Percentiles rank a stretch among this genome's conserved stretches.
Conservation (phyloP, 2,888 invertebrate genomes). For the Acronicta alni region DNA sequence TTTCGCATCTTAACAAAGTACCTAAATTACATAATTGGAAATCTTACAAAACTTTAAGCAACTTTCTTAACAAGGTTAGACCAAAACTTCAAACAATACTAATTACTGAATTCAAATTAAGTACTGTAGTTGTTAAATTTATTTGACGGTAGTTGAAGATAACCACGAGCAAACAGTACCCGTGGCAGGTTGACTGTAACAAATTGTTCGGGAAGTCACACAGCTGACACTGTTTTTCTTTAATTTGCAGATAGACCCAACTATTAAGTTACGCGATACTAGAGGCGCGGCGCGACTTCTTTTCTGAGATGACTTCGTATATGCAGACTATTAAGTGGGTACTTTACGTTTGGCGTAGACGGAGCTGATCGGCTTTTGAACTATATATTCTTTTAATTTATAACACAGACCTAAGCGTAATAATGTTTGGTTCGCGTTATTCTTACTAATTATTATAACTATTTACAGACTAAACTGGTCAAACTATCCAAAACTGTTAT, state of each 20-base stretch:
- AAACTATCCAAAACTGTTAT: too few relatives aligned
- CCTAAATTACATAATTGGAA: too few relatives aligned
- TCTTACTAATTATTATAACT: too few relatives aligned
- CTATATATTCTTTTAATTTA: too few relatives aligned
- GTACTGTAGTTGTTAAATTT: slow-evolving; percentile 23
- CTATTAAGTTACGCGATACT: slow-evolving; percentile 21
- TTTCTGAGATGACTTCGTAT: background rate
- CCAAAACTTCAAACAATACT: background rate
- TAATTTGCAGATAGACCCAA: slow-evolving; percentile 25
- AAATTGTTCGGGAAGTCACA: slow-evolving; percentile 33
- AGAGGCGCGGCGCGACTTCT: background rate
- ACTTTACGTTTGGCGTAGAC: too few relatives aligned
- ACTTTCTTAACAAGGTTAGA: background rate
- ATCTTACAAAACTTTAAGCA: background rate
- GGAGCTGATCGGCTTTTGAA: too few relatives aligned
- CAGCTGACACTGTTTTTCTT: slow-evolving; percentile 44
- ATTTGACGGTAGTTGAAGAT: slow-evolving; percentile 28
- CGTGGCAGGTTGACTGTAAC: slow-evolving; percentile 36
- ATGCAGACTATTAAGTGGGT: background rate
- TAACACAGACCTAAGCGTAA: too few relatives aligned
- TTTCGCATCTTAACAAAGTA: too few relatives aligned
- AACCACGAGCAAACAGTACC: slow-evolving; percentile 41
- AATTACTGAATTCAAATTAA: slow-evolving; percentile 30
- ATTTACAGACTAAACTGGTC: too few relatives aligned
- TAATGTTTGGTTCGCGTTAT: too few relatives aligned